Percentiles rank a stretch among this genome's conserved stretches.
phyloP scores from a whole-genome alignment of 2,888 invertebrate species.

The Asteroscopus sphinx region DNA sequence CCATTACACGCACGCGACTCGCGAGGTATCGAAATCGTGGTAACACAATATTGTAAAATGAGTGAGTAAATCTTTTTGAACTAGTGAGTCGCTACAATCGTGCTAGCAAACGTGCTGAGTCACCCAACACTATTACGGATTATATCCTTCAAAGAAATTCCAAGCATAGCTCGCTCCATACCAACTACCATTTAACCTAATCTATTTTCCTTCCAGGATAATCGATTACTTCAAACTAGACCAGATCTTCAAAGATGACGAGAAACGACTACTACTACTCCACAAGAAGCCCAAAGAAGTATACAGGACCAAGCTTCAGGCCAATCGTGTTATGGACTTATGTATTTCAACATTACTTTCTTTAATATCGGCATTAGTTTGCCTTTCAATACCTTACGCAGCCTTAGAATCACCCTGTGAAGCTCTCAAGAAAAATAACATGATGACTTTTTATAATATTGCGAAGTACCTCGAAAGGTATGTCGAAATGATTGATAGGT shows the following conservation, averaged over 20 bases:
- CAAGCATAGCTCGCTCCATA: too few species aligned
- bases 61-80: too few species aligned
- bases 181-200: too few species aligned
- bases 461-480: conserved; percentile 59
- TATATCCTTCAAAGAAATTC: too few species aligned
- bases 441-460: conserved; percentile 50
- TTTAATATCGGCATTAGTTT: conserved; percentile 62
- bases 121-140: too few species aligned
- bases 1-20: too few species aligned
- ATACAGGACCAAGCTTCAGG: conserved; percentile 55
- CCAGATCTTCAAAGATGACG: conserved; percentile 55
- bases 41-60: too few species aligned
- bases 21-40: too few species aligned
- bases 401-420: conserved; percentile 66
- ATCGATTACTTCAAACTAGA: conserved; percentile 62
- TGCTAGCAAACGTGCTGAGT: too few species aligned
- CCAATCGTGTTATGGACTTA: conserved; percentile 60
- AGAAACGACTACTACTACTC: conserved; percentile 49
- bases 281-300: conserved; percentile 58
- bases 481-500: conserved; percentile 61
- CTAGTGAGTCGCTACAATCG: too few species aligned
- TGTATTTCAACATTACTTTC: conserved; percentile 69
- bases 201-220: conserved; percentile 50
- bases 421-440: conserved; percentile 53
- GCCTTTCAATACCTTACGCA: conserved; percentile 68